Conservation (phyloP, 2,888 invertebrate genomes). For the Lacanobia oleracea region DNA sequence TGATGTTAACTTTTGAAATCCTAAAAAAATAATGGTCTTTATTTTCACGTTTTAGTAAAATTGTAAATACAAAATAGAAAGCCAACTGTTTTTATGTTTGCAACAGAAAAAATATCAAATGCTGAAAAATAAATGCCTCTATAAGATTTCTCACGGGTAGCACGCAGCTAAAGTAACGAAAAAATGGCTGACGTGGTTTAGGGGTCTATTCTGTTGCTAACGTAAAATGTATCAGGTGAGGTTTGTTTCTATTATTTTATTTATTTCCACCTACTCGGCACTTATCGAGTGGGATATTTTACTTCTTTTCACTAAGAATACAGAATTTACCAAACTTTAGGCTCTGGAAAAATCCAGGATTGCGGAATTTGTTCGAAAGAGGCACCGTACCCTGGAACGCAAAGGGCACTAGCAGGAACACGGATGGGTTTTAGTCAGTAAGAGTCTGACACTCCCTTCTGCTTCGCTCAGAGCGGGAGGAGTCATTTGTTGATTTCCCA, state of each 20-base stretch:
- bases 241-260: neutral
- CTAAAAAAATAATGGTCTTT: neutral
- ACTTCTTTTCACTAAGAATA: too few species aligned
- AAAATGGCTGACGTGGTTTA: slow-evolving; percentile 19
- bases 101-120: slow-evolving; percentile 11
- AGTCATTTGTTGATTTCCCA: too few species aligned
- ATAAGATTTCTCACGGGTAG: slow-evolving; percentile 35
- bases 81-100: neutral
- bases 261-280: too few species aligned
- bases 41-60: neutral
- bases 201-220: slow-evolving; percentile 16
- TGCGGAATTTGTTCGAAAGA: too few species aligned
- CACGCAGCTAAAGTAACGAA: slow-evolving; percentile 21
- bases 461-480: too few species aligned
- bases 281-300: too few species aligned
- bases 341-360: too few species aligned
- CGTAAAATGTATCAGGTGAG: neutral
- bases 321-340: too few species aligned
- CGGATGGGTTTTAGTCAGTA: too few species aligned
- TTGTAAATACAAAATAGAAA: neutral
- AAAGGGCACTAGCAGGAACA: too few species aligned
- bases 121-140: slow-evolving; percentile 32
- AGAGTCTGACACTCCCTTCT: too few species aligned
- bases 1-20: neutral
- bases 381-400: too few species aligned